Conservation (phyloP, 2,113 vertebrate genomes). For the Seriola dumerili region DNA sequence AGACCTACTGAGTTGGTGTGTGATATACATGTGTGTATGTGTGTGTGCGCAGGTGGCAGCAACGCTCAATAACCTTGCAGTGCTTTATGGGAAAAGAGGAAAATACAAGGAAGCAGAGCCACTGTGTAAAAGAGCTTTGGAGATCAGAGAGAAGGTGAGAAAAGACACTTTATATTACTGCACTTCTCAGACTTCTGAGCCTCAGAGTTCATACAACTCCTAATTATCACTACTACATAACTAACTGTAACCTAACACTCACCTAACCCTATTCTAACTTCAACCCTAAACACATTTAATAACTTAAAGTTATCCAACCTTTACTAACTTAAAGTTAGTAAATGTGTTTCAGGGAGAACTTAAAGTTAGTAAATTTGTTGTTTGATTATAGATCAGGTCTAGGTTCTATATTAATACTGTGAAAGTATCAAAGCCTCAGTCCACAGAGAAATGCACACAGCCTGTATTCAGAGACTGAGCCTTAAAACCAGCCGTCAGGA, state of each 20-base stretch:
- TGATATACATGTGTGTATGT: neutral
- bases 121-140: slow-evolving; percentile 90
- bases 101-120: slow-evolving; percentile 92
- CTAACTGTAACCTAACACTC: neutral
- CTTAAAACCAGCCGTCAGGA: no score
- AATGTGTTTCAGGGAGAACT: no score
- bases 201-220: no score
- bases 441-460: no score
- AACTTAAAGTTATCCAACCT: neutral
- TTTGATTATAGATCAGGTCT: no score
- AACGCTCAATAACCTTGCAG: slow-evolving; percentile 91
- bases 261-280: neutral
- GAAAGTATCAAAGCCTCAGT: no score
- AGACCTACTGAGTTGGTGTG: neutral
- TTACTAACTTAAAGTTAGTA: no score
- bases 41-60: slow-evolving; percentile 86
- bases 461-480: no score
- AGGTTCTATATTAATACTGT: no score
- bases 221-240: neutral
- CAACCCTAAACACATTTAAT: no score
- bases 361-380: no score
- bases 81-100: slow-evolving; percentile 91
- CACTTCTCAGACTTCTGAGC: no score
- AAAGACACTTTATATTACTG: neutral
- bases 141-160: slow-evolving; percentile 91